A percentile compares a stretch with the other conserved stretches of the same genome.
phyloP scores from a whole-genome alignment of 2,113 vertebrate genomes.

The Hippolais icterina region DNA sequence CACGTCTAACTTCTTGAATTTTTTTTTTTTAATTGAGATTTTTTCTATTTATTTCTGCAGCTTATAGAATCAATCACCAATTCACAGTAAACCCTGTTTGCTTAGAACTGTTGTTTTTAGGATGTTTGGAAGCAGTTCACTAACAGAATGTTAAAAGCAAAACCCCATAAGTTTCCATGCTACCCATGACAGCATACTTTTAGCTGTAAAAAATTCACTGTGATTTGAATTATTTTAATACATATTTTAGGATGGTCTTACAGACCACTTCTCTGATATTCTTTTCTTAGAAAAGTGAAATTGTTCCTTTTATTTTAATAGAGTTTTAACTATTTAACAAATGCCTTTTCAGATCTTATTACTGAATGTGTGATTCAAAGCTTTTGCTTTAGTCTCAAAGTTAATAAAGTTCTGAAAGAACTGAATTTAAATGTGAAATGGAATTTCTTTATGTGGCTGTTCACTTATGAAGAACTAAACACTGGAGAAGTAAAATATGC shows the following conservation, averaged over 20 bases:
- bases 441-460: neutral
- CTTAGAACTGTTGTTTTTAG: neutral
- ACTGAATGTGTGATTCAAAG: neutral
- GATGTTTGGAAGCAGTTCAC: neutral
- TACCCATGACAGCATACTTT: neutral
- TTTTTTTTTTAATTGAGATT: no score
- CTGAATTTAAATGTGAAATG: neutral
- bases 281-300: neutral
- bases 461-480: neutral
- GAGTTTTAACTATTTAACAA: neutral
- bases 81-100: neutral
- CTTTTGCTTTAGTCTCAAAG: neutral
- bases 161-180: neutral
- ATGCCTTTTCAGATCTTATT: neutral
- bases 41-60: neutral
- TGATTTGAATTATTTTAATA: neutral
- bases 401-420: neutral
- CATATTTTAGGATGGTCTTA: neutral
- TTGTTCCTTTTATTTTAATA: neutral
- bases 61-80: neutral
- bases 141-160: neutral
- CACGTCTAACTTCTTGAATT: rapidly evolving
- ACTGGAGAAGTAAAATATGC: neutral
- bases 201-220: neutral
- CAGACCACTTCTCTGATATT: neutral